These are phyloP conservation scores for Asteroscopus sphinx DNA, from an alignment of 2,888 invertebrate genomes.

Conservation along the genomic window DNA sequence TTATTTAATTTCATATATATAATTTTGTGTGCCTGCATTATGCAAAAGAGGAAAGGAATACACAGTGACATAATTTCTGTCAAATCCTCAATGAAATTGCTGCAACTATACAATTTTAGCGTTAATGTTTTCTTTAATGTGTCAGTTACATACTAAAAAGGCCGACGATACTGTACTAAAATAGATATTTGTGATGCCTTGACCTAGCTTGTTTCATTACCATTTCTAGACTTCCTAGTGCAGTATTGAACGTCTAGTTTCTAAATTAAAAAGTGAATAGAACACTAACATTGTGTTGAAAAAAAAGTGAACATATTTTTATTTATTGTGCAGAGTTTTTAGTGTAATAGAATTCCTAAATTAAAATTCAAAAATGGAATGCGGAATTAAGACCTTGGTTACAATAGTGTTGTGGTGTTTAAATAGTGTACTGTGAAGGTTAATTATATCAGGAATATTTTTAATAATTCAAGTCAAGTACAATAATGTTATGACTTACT, in stretches of 20 bases:
- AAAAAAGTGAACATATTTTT: slow-evolving; percentile 9
- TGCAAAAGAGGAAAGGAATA: slow-evolving; percentile 66
- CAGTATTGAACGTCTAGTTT: slow-evolving; percentile 64
- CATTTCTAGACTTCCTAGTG: slow-evolving; percentile 67
- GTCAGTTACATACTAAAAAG: slow-evolving; percentile 54
- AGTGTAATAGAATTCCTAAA: not conserved
- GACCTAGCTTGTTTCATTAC: slow-evolving; percentile 75
- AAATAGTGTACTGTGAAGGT: slow-evolving; percentile 26
- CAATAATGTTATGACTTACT: not conserved
- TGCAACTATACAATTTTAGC: slow-evolving; percentile 22
- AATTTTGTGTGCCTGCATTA: slow-evolving; percentile 40
- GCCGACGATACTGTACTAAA: slow-evolving; percentile 60
- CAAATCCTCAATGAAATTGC: slow-evolving; percentile 43
- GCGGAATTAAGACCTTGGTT: slow-evolving; percentile 30
- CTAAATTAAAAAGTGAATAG: slow-evolving; percentile 35
- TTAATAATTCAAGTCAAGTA: not conserved
- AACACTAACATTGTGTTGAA: not conserved
- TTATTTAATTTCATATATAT: slow-evolving; percentile 39
- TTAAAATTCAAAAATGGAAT: slow-evolving; percentile 45
- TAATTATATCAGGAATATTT: slow-evolving; percentile 13
- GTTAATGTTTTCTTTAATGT: slow-evolving; percentile 37
- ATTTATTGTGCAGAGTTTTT: slow-evolving; percentile 14
- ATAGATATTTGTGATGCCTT: slow-evolving; percentile 74
- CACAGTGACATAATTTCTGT: slow-evolving; percentile 52
- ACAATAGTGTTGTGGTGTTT: slow-evolving; percentile 39